phyloP scores from a whole-genome alignment of 2,113 vertebrate species.

The Cinclus cinclus region DNA sequence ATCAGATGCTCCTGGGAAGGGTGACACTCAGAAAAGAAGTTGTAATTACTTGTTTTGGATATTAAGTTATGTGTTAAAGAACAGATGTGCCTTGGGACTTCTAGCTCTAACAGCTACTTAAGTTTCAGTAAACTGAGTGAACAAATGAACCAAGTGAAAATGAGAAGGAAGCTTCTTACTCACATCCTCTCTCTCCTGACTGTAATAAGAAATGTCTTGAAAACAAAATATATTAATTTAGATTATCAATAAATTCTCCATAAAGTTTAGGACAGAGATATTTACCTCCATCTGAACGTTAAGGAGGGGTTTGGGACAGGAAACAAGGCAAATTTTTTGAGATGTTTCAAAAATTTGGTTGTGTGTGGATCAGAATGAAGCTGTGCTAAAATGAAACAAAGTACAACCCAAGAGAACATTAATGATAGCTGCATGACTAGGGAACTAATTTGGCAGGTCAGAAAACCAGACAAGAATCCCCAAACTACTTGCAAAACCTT shows the following conservation, averaged over 20 bases:
- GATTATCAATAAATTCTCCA: conserved; percentile 3
- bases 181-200: conserved; percentile 11
- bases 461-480: background rate
- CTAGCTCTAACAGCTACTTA: conserved; percentile 49
- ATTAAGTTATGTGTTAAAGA: conserved; percentile 46
- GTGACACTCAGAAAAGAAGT: conserved; percentile 22
- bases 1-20: conserved; percentile 21
- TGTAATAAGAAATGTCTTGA: conserved; percentile 30
- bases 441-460: background rate
- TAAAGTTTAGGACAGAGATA: background rate
- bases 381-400: background rate
- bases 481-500: background rate
- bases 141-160: conserved; percentile 31
- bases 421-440: background rate
- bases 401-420: background rate
- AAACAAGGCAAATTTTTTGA: background rate
- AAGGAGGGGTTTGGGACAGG: background rate
- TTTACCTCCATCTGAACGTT: background rate
- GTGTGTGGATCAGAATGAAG: background rate
- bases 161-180: conserved; percentile 42
- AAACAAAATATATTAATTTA: conserved; percentile 4
- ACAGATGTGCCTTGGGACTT: background rate
- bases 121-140: conserved; percentile 54
- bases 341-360: background rate
- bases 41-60: conserved; percentile 68